Evolutionary conservation across 2,113 vertebrate species (phyloP).

Genomic region (Engystomops pustulosus): DNA sequence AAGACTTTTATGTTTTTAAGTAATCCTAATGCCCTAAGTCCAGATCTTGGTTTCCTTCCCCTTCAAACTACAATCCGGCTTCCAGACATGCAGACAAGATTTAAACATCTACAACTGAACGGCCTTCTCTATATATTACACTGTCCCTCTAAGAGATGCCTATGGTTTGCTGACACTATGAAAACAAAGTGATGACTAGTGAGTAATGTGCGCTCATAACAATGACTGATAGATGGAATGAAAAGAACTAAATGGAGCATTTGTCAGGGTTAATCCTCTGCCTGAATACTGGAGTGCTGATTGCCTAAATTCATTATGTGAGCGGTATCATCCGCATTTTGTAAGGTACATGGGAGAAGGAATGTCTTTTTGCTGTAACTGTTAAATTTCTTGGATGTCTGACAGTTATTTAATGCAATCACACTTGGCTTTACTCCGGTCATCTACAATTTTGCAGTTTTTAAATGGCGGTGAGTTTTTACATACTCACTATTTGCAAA

Average conservation of each 20-base stretch:
- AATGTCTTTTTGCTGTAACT: slow-evolving; percentile 52
- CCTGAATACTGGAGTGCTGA: slow-evolving; percentile 74
- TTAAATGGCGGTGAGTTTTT: neutral
- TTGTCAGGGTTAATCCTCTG: slow-evolving; percentile 74
- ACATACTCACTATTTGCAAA: neutral
- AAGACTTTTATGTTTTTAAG: neutral
- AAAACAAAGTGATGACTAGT: slow-evolving; percentile 70
- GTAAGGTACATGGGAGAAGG: slow-evolving; percentile 55
- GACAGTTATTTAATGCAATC: slow-evolving; percentile 26
- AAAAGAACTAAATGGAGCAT: slow-evolving; percentile 70
- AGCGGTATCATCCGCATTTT: slow-evolving; percentile 63
- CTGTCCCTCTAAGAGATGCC: slow-evolving; percentile 10
- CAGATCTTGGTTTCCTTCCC: neutral
- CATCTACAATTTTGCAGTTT: neutral
- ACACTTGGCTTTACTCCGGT: slow-evolving; percentile 1
- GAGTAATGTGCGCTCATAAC: slow-evolving; percentile 67
- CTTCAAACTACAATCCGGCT: neutral
- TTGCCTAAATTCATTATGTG: slow-evolving; percentile 72
- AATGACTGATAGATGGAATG: slow-evolving; percentile 67
- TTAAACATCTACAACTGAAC: slow-evolving; percentile 20
- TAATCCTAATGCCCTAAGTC: neutral
- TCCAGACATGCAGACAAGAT: neutral
- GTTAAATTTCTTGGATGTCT: slow-evolving; percentile 44
- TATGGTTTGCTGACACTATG: slow-evolving; percentile 71
- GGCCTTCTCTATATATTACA: slow-evolving; percentile 15